A percentile compares a stretch with the other conserved stretches of the same genome.
Evolutionary conservation across 2,888 invertebrate species (phyloP).

Genomic region (Odontocerum albicorne): DNA sequence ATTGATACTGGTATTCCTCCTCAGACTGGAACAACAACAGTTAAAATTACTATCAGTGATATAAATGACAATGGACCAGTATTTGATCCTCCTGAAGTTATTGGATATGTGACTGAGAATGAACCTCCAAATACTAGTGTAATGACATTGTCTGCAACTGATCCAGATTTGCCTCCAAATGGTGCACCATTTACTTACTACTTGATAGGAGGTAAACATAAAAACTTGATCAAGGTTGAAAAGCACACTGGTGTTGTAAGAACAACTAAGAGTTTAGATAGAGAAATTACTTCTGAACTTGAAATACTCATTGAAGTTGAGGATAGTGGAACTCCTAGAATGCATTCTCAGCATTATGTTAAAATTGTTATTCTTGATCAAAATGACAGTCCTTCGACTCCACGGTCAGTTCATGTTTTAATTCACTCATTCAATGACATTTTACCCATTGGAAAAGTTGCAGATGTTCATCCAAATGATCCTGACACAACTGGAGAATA

Average conservation of each 20-base stretch:
- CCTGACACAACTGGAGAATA: conserved; percentile 89
- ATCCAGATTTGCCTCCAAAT: conserved; percentile 88
- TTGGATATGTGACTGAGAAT: conserved; percentile 84
- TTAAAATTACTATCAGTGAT: conserved; percentile 79
- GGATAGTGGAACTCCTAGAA: conserved; percentile 83
- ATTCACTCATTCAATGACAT: conserved; percentile 77
- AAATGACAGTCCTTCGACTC: conserved; percentile 87
- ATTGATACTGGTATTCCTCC: conserved; percentile 88
- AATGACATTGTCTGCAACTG: conserved; percentile 82
- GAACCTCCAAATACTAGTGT: conserved; percentile 82
- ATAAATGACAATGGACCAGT: conserved; percentile 93
- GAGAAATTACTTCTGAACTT: conserved; percentile 76
- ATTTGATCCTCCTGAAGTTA: conserved; percentile 70
- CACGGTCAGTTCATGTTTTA: conserved; percentile 79
- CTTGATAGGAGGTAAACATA: conserved; percentile 77
- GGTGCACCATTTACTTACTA: conserved; percentile 87
- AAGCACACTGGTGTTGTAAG: conserved; percentile 78
- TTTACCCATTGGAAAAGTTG: conserved; percentile 81
- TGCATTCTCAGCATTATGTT: conserved; percentile 79
- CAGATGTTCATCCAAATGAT: conserved; percentile 91
- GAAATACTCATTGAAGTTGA: conserved; percentile 81
- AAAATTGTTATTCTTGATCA: conserved; percentile 79
- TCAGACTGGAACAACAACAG: conserved; percentile 87
- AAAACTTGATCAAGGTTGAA: conserved; percentile 74
- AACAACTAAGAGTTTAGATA: conserved; percentile 78